Base-by-base conservation (phyloP, 2,888 invertebrate species). In the Tipula lateralis region DNA sequence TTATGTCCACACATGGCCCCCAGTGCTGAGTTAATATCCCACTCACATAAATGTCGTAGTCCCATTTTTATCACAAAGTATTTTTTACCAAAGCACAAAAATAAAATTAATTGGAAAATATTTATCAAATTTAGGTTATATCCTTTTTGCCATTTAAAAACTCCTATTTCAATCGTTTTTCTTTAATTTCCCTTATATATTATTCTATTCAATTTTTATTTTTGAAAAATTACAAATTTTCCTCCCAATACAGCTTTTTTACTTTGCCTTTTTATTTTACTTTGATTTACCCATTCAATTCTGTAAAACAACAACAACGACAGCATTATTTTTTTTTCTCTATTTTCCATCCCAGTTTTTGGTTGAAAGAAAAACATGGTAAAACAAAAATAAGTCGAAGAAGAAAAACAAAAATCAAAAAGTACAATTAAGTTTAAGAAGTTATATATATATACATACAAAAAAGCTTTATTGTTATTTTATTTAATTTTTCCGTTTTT, bases 351-450 rank as follows among this genome's bases (percentile, higher is more conserved):
- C 12, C n/a, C 66, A 66, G 3, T 66, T 44, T 24, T 66, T 66
- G 66, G 66, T 66, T 66, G 24, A 66, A 66, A 66, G 19, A 9
- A 24, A 66, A 66, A 24, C 66, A 66, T 24, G n/a, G 44, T 9
- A 24, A 66, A 66, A 39, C 13, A 66, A 24, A 16, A 66, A 66
- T 19, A 66, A 66, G 24, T 24, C 66, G 66, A 24, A 66, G 66
- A 66, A 66, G 66, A 24, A 66, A 66, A 66, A 66, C 66, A 66
- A 24, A 66, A 66, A 66, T 66, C 66, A 66, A 66, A 66, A 66
- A 66, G 66, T 66, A 66, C 66, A 66, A 66, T 66, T 66, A 66
- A 66, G 66, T 66, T 66, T 66, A 66, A 66, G 66, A 66, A 66
- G 66, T 66, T 66, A 24, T 19, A 66, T 66, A 24, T 66, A 6